Evolutionary conservation across 2,888 invertebrate genomes (phyloP).

Genomic region (Nyleta sp.): DNA sequence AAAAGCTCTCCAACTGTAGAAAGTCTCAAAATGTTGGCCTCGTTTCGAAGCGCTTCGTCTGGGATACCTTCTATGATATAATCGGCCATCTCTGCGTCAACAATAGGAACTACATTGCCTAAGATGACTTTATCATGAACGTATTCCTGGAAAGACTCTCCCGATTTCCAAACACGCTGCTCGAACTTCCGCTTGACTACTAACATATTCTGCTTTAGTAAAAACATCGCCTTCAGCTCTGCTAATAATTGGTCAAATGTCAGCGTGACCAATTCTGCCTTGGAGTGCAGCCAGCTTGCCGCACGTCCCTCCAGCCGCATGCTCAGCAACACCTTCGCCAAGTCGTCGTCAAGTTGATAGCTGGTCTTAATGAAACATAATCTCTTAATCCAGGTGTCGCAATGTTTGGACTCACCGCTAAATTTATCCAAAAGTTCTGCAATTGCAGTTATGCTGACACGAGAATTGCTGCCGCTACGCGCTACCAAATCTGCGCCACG

Average conservation of each 20-base stretch:
- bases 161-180: neutral
- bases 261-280: neutral
- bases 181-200: neutral
- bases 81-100: neutral
- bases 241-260: neutral
- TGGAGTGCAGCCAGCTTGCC: slow-evolving; percentile 1
- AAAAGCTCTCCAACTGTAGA: slow-evolving; percentile 22
- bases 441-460: slow-evolving; percentile 10
- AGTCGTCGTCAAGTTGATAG: neutral
- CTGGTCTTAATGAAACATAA: neutral
- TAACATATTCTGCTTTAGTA: neutral
- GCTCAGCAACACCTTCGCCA: neutral
- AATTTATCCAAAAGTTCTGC: slow-evolving; percentile 17
- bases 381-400: slow-evolving; percentile 8
- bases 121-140: slow-evolving; percentile 4
- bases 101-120: neutral
- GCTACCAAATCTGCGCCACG: too few species aligned
- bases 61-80: slow-evolving; percentile 4
- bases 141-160: slow-evolving; percentile 7
- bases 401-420: slow-evolving; percentile 4
- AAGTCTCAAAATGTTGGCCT: neutral
- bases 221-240: slow-evolving; percentile 8
- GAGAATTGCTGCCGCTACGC: too few species aligned
- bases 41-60: neutral
- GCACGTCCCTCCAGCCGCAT: slow-evolving; percentile 21